These are phyloP conservation scores for Drosophila kohkoa DNA, from an alignment of 1,140 invertebrate genomes.

Conservation along the genomic window DNA sequence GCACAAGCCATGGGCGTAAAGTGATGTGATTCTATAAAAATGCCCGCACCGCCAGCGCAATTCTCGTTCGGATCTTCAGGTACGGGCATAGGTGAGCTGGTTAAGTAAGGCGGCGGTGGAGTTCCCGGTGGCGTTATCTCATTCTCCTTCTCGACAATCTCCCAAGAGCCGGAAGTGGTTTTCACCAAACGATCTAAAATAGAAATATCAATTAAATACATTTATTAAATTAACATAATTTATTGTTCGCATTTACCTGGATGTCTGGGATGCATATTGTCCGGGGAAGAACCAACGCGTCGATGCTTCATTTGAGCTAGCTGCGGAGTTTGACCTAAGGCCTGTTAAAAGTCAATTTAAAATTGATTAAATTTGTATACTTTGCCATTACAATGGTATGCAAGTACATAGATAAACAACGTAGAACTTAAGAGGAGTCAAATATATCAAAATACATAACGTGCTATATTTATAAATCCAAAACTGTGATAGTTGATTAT, in stretches of 20 bases:
- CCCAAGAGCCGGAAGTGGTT: conserved; percentile 81
- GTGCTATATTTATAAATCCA: conserved; percentile 5
- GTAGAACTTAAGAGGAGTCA: background rate
- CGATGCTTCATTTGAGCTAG: conserved; percentile 78
- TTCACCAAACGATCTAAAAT: conserved; percentile 74
- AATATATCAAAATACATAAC: conserved; percentile 12
- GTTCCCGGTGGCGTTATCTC: conserved; percentile 92
- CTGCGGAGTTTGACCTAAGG: conserved; percentile 79
- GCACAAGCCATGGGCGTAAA: conserved; percentile 71
- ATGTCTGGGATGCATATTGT: conserved; percentile 82
- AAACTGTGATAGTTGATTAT: conserved; percentile 1
- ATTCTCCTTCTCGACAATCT: conserved; percentile 85
- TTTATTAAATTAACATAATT: background rate
- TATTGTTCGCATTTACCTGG: conserved; percentile 57
- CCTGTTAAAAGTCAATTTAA: conserved; percentile 42
- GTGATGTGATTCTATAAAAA: conserved; percentile 80
- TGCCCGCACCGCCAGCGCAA: conserved; percentile 47
- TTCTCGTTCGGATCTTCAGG: conserved; percentile 73
- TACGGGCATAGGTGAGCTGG: conserved; percentile 68
- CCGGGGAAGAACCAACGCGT: conserved; percentile 82
- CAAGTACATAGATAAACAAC: background rate
- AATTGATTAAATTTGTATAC: background rate
- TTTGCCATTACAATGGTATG: background rate
- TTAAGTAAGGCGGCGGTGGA: conserved; percentile 93
- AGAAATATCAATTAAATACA: background rate